Base-by-base conservation (phyloP, 2,888 invertebrate genomes). In the Ceraclea dissimilis region DNA sequence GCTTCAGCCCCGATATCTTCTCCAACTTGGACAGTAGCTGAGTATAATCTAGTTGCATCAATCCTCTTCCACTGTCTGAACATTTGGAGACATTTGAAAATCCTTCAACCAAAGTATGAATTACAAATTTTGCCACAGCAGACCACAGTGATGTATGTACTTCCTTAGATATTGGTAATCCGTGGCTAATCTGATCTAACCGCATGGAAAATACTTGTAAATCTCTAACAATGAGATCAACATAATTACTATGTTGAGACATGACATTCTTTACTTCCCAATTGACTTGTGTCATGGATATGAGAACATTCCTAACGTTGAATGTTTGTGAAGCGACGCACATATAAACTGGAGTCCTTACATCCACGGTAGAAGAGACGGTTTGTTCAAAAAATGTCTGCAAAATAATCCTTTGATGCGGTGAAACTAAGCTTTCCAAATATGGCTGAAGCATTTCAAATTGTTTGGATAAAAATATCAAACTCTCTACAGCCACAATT, bases 41-140 rank as follows among this genome's bases (percentile, higher is more conserved):
- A 6, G 94, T 91, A 67, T 94, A 97, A 76, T 99, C 99, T 19
- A 99, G 76, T 68, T 97, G 97, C 98, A 99, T 99, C 10, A 99
- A 73, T 0, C 95, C 98, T 39, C 99, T 77, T 0, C 99, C 99
- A 20, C 94, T 97, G 64, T 94, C 93, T 0, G 94, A 90, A 72
- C 99, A 99, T 69, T 93, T 95, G 60, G 89, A 92, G 0, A 92
- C 90, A 66, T 86, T 88, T 0, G 93, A 86, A 74, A 90, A 95
- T 26, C 93, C 97, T 76, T 98, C 97, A 0, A 98, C 95, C 61
- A 98, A 76, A 26, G 92, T 83, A 68, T 90, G 88, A 4, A 92
- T 89, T 6, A 93, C 82, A 56, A 92, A 85, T 67, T 90, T 87
- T 0, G 94, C 86, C 49, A 92, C 84, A 70, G 89, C 88, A 66